Conservation (phyloP, 2,113 vertebrate genomes). For the Platysternon megacephalum region DNA sequence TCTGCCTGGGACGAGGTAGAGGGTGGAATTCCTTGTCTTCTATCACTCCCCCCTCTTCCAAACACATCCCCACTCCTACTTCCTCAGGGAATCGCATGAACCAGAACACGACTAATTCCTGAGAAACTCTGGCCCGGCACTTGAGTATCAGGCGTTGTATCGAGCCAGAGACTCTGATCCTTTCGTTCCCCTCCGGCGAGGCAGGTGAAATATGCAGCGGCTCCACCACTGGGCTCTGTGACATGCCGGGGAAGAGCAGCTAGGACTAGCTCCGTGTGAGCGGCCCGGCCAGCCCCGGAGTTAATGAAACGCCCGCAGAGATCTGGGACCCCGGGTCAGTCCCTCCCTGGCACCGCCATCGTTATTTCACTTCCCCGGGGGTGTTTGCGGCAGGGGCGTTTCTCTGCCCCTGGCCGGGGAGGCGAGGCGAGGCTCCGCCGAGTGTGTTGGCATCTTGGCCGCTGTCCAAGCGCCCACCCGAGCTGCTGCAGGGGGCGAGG, state of each 20-base stretch:
- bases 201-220: neutral
- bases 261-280: neutral
- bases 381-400: no score
- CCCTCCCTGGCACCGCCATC: neutral
- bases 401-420: no score
- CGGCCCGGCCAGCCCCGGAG: neutral
- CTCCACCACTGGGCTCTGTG: neutral
- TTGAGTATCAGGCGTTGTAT: neutral
- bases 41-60: neutral
- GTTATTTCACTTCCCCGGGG: neutral
- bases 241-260: neutral
- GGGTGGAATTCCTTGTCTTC: neutral
- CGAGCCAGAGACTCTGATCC: neutral
- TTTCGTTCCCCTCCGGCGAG: neutral
- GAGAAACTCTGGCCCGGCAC: neutral
- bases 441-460: no score
- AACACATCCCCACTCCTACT: neutral
- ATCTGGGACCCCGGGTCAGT: neutral
- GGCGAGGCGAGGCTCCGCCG: no score
- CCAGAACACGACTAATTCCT: neutral
- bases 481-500: no score
- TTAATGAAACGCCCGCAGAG: conserved; percentile 3
- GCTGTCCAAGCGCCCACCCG: no score
- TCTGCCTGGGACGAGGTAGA: neutral
- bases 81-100: neutral